These are phyloP conservation scores for Lagria hirta DNA, from an alignment of 2,888 invertebrate species.

Conservation along the genomic window DNA sequence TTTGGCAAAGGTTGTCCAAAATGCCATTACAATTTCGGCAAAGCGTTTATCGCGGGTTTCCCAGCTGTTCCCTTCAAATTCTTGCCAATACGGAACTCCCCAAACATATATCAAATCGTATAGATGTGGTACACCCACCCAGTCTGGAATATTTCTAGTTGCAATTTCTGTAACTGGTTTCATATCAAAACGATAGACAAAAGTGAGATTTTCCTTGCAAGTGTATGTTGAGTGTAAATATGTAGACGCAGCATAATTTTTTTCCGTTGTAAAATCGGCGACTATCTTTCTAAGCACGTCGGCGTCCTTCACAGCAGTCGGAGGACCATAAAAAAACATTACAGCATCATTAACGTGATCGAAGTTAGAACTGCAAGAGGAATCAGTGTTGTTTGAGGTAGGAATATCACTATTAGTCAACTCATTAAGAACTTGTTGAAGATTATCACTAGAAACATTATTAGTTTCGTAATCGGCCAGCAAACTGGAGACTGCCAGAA, in stretches of 20 bases:
- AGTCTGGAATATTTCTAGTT: slow-evolving; percentile 68
- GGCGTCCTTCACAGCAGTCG: slow-evolving; percentile 64
- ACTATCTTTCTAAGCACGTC: slow-evolving; percentile 65
- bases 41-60: slow-evolving; percentile 75
- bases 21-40: slow-evolving; percentile 76
- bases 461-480: slow-evolving; percentile 63
- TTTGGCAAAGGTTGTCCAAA: slow-evolving; percentile 79
- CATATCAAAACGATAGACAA: slow-evolving; percentile 74
- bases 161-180: slow-evolving; percentile 68
- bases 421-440: slow-evolving; percentile 61
- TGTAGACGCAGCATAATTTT: slow-evolving; percentile 69
- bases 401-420: slow-evolving; percentile 64
- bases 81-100: slow-evolving; percentile 74
- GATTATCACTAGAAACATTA: slow-evolving; percentile 61
- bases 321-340: slow-evolving; percentile 73
- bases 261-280: slow-evolving; percentile 74
- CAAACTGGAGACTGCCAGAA: slow-evolving; percentile 61
- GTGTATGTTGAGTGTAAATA: slow-evolving; percentile 68
- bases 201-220: slow-evolving; percentile 62
- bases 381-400: slow-evolving; percentile 56
- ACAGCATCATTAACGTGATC: slow-evolving; percentile 72
- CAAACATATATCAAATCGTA: slow-evolving; percentile 80
- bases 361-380: slow-evolving; percentile 61
- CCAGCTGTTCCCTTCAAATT: slow-evolving; percentile 67
- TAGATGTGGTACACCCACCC: slow-evolving; percentile 80